phyloP scores from a whole-genome alignment of 92 coral and sea anemone species.

The Epizoanthus rinbou region DNA sequence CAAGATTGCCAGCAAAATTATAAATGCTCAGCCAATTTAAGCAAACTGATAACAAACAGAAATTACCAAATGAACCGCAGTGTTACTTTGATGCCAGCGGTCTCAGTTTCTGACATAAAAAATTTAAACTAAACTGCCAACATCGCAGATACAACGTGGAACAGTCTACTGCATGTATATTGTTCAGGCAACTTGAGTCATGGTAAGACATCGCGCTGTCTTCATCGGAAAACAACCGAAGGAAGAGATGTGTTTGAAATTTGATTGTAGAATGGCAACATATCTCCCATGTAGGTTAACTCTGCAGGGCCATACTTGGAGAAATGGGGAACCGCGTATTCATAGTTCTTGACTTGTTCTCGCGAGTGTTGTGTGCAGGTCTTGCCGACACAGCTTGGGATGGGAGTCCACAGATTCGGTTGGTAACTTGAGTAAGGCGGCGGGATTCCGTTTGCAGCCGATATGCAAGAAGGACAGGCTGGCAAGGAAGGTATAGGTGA shows the following conservation, averaged over 20 bases:
- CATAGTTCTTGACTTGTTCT: constrained; percentile 56
- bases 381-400: constrained; percentile 70
- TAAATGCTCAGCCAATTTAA: constrained; percentile 26
- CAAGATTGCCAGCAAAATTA: constrained; percentile 44
- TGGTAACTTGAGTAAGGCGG: constrained; percentile 58
- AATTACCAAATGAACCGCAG: constrained; percentile 25
- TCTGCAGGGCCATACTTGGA: constrained; percentile 62
- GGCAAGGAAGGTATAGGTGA: constrained; percentile 83
- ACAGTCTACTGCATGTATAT: background rate
- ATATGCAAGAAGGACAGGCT: constrained; percentile 82
- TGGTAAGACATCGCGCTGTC: background rate
- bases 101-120: constrained; percentile 8
- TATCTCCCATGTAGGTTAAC: constrained; percentile 56
- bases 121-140: constrained; percentile 15
- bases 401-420: constrained; percentile 74
- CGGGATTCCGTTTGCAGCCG: constrained; percentile 49
- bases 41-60: constrained; percentile 29
- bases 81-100: constrained; percentile 19
- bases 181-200: background rate
- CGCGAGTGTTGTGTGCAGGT: constrained; percentile 78
- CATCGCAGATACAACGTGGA: background rate
- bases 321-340: constrained; percentile 46
- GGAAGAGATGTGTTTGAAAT: constrained; percentile 53
- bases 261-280: constrained; percentile 60
- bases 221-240: constrained; percentile 64